Evolutionary conservation across 2,113 vertebrate genomes (phyloP).

Genomic region (Hystrix cristata): DNA sequence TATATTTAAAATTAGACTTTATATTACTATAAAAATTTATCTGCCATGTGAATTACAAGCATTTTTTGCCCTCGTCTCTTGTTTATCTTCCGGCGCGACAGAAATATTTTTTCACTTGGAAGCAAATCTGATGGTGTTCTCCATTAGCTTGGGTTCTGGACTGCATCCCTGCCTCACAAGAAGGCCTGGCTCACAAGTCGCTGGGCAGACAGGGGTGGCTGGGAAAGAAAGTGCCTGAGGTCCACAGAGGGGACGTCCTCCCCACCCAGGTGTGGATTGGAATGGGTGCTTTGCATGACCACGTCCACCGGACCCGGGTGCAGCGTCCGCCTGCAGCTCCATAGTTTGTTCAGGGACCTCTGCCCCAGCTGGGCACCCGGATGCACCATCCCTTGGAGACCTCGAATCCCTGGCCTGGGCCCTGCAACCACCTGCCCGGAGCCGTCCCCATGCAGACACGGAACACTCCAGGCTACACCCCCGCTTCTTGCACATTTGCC

Average conservation of each 20-base stretch:
- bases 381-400: fast-evolving
- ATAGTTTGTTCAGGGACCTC: neutral
- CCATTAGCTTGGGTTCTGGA: neutral
- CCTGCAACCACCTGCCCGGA: too few species aligned
- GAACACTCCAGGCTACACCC: neutral
- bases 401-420: too few species aligned
- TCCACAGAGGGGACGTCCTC: neutral
- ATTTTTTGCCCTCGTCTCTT: neutral
- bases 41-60: neutral
- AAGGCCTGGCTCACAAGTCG: neutral
- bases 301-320: neutral
- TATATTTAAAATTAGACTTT: neutral
- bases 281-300: too few species aligned
- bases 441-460: neutral
- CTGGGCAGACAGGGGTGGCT: neutral
- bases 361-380: neutral
- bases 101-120: neutral
- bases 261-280: neutral
- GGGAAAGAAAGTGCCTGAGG: neutral
- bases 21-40: neutral
- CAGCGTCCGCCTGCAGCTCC: neutral
- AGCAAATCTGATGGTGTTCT: neutral
- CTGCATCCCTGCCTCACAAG: neutral
- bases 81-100: neutral
- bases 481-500: too few species aligned